Evolutionary conservation across 2,113 vertebrate genomes (phyloP).

Genomic region (Emydocephalus ijimae): DNA sequence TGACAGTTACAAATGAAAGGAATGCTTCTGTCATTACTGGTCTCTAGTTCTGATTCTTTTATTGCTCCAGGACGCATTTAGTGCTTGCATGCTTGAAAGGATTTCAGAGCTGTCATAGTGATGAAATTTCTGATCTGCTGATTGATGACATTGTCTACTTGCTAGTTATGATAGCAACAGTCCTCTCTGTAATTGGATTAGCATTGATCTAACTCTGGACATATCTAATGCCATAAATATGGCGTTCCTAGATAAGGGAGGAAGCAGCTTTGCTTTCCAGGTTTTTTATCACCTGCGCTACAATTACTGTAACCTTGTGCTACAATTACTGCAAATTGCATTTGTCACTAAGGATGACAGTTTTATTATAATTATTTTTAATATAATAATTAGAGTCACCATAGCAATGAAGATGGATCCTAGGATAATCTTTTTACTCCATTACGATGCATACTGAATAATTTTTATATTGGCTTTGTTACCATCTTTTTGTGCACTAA

Average conservation of each 20-base stretch:
- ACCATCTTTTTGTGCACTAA: background rate
- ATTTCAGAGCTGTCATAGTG: conserved; percentile 49
- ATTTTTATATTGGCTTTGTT: background rate
- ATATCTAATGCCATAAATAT: conserved; percentile 50
- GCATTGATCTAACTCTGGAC: conserved; percentile 33
- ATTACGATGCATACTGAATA: background rate
- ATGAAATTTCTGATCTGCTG: conserved; percentile 30
- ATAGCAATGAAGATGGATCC: background rate
- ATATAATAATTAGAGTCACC: background rate
- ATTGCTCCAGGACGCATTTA: conserved; percentile 40
- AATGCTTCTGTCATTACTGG: conserved; percentile 65
- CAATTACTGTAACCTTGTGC: background rate
- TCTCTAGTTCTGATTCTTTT: conserved; percentile 64
- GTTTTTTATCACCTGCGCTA: background rate
- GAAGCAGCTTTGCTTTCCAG: background rate
- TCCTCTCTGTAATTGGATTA: conserved; percentile 46
- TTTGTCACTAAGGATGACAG: background rate
- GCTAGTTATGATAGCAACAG: conserved; percentile 30
- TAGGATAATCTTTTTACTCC: background rate
- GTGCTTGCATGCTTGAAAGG: conserved; percentile 38
- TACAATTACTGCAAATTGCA: background rate
- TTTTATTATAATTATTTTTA: background rate
- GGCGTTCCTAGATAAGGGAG: background rate
- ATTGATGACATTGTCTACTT: conserved; percentile 40
- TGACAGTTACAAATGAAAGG: conserved; percentile 58